A percentile compares a stretch with the other conserved stretches of the same genome.
phyloP scores from a whole-genome alignment of 2,113 vertebrate genomes.

The Callipepla californica region DNA sequence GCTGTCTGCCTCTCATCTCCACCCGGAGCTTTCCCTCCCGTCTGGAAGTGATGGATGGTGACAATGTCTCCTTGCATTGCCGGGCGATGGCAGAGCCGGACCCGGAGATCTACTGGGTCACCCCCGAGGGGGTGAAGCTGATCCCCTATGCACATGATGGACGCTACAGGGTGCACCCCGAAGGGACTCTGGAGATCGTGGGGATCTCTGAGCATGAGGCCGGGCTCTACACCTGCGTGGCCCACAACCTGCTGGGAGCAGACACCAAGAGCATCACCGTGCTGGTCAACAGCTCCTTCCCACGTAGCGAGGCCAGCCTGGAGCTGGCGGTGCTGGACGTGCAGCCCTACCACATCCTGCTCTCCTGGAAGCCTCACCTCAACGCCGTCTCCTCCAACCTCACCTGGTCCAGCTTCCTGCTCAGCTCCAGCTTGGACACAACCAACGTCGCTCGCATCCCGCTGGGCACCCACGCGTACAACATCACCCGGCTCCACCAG shows the following conservation, averaged over 20 bases:
- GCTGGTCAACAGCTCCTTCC: conserved; percentile 79
- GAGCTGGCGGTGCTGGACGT: conserved; percentile 81
- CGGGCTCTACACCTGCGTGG: conserved; percentile 94
- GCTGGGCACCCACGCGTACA: conserved; percentile 88
- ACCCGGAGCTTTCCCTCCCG: conserved; percentile 83
- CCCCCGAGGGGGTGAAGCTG: conserved; percentile 84
- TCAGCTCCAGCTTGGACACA: conserved; percentile 49
- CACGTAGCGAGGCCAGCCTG: conserved; percentile 46
- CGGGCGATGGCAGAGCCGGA: conserved; percentile 92
- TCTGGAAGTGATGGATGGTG: conserved; percentile 76
- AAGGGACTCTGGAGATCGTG: conserved; percentile 91
- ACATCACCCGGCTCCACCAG: conserved; percentile 90
- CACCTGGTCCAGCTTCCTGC: conserved; percentile 83
- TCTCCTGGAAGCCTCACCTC: conserved; percentile 84
- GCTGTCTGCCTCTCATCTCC: conserved; percentile 92
- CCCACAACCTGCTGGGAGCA: conserved; percentile 92
- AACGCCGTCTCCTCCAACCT: conserved; percentile 88
- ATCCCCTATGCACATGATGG: conserved; percentile 51
- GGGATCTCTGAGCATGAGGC: conserved; percentile 80
- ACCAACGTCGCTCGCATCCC: conserved; percentile 84
- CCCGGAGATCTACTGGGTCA: conserved; percentile 95
- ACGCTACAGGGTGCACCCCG: conserved; percentile 82
- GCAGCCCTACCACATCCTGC: conserved; percentile 82
- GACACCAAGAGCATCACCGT: conserved; percentile 89
- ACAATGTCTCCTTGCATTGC: conserved; percentile 86